phyloP scores from a whole-genome alignment of 2,888 invertebrate genomes.

The Heliconius ismenius region DNA sequence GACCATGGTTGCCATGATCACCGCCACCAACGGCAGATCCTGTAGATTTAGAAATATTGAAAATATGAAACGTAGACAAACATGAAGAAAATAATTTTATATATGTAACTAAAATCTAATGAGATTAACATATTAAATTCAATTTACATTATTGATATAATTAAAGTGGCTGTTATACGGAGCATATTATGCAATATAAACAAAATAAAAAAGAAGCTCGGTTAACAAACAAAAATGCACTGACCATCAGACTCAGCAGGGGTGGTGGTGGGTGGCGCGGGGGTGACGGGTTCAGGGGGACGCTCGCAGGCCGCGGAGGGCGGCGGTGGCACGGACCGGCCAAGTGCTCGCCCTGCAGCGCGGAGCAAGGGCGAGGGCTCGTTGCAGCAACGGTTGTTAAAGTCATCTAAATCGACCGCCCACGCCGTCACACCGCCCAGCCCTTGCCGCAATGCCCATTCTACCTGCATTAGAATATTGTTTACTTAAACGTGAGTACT shows the following conservation, averaged over 20 bases:
- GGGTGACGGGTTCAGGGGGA: constrained; percentile 88
- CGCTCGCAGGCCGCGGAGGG: constrained; percentile 81
- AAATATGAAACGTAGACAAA: background rate
- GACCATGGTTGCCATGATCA: constrained; percentile 56
- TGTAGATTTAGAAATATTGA: background rate
- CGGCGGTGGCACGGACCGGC: constrained; percentile 64
- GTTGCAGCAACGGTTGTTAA: constrained; percentile 90
- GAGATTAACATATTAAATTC: too few relatives aligned
- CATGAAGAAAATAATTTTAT: background rate
- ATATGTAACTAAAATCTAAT: background rate
- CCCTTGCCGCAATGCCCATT: constrained; percentile 87
- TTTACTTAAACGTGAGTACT: background rate
- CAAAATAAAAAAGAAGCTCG: too few relatives aligned
- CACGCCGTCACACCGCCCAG: constrained; percentile 92
- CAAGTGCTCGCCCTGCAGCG: constrained; percentile 89
- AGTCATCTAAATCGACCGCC: constrained; percentile 95
- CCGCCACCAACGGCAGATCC: constrained; percentile 58
- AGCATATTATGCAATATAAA: background rate
- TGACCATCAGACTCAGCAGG: constrained; percentile 66
- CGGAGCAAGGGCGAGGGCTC: constrained; percentile 90
- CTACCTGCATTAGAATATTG: constrained; percentile 70
- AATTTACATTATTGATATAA: background rate
- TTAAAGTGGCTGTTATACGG: background rate
- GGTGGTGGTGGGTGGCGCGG: constrained; percentile 88
- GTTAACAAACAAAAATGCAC: background rate